A percentile compares a stretch with the other conserved stretches of the same genome.
Evolutionary conservation across 2,113 vertebrate species (phyloP).

Genomic region (Notarius lentiginosus): DNA sequence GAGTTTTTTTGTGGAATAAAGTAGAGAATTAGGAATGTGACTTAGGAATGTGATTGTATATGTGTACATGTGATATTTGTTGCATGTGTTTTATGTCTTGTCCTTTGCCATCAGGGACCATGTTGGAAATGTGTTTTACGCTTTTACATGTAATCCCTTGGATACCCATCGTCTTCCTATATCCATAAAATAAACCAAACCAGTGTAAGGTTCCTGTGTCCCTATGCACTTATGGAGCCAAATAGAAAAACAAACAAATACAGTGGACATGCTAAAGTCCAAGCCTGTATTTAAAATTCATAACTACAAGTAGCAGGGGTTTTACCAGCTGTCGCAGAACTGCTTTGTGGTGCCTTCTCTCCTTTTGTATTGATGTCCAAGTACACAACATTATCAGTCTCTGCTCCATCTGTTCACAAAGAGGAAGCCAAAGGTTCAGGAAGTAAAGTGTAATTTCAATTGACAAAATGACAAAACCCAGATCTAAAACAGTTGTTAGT

Average conservation of each 20-base stretch:
- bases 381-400: constrained; percentile 38
- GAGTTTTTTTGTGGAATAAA: no score
- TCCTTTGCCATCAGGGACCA: no score
- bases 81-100: no score
- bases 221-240: background rate
- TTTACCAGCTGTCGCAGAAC: background rate
- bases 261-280: background rate
- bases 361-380: constrained; percentile 21
- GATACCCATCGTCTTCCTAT: no score
- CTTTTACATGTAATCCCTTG: no score
- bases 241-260: background rate
- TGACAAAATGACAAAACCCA: background rate
- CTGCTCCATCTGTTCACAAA: background rate
- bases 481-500: no score
- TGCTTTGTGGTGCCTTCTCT: background rate
- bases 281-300: background rate
- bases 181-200: no score
- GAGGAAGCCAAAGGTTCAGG: background rate
- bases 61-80: no score
- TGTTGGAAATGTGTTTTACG: no score
- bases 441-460: background rate
- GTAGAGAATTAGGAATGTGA: no score
- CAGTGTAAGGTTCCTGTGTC: background rate
- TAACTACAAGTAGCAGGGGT: background rate
- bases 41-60: no score